These are phyloP conservation scores for Laothoe populi DNA, from an alignment of 2,888 invertebrate genomes.

Conservation along the genomic window DNA sequence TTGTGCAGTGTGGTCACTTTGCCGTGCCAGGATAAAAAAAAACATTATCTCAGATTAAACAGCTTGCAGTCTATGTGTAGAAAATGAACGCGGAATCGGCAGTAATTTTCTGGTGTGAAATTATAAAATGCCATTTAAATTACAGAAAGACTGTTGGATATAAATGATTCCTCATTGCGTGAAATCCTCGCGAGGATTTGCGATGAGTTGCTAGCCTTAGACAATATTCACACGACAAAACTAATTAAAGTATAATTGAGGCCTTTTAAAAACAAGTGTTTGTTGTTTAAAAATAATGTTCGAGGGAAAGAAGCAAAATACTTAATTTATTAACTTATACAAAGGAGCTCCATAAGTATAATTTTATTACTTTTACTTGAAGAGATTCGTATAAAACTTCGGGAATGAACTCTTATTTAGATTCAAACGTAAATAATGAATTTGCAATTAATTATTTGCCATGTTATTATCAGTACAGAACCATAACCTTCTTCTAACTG, in stretches of 20 bases:
- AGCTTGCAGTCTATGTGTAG: not conserved
- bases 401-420: no score
- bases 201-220: not conserved
- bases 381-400: no score
- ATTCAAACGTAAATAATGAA: no score
- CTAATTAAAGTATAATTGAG: not conserved
- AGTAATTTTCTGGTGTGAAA: conserved; percentile 24
- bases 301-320: no score
- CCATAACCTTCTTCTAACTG: no score
- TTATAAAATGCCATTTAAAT: conserved; percentile 28
- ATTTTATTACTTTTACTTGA: no score
- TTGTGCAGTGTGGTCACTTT: no score
- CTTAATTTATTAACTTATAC: no score
- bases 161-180: conserved; percentile 17
- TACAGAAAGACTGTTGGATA: conserved; percentile 2
- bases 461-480: no score
- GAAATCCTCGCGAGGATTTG: not conserved
- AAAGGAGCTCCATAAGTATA: no score
- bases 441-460: no score
- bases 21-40: no score
- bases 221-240: not conserved
- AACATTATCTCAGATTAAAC: not conserved
- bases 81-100: conserved; percentile 12
- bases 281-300: not conserved
- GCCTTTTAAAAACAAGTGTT: not conserved